Conservation (phyloP, 2,797 vertebrate species). For the Rhinella marina region DNA sequence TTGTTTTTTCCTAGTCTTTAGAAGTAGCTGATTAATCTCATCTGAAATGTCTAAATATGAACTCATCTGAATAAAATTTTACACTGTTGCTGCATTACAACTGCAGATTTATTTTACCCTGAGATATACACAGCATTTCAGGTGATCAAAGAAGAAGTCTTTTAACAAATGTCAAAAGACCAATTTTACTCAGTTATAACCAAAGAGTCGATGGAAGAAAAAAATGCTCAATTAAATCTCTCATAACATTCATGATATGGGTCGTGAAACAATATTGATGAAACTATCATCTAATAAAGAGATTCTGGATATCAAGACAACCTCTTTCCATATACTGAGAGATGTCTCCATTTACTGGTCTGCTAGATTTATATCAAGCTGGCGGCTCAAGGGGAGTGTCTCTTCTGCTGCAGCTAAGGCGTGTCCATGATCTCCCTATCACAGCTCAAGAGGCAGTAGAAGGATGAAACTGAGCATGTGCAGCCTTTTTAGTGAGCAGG, state of each 20-base stretch:
- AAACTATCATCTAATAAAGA: neutral
- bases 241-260: conserved; percentile 10
- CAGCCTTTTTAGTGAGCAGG: too few species aligned
- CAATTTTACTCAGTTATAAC: neutral
- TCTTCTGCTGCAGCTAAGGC: too few species aligned
- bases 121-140: conserved; percentile 23
- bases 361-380: too few species aligned
- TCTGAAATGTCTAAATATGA: conserved; percentile 24
- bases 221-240: conserved; percentile 9
- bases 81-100: neutral
- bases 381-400: too few species aligned
- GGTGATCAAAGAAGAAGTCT: conserved; percentile 1
- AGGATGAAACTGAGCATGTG: too few species aligned
- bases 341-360: too few species aligned
- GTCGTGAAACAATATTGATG: neutral
- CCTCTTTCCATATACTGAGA: neutral
- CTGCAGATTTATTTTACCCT: conserved; percentile 20
- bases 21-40: conserved; percentile 5
- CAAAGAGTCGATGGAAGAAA: neutral
- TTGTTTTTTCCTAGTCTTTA: neutral
- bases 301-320: neutral
- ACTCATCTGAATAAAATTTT: conserved; percentile 7
- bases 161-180: conserved; percentile 8
- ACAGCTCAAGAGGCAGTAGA: too few species aligned
- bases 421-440: too few species aligned